phyloP scores from a whole-genome alignment of 2,113 vertebrate genomes.

The Saimiri boliviensis region DNA sequence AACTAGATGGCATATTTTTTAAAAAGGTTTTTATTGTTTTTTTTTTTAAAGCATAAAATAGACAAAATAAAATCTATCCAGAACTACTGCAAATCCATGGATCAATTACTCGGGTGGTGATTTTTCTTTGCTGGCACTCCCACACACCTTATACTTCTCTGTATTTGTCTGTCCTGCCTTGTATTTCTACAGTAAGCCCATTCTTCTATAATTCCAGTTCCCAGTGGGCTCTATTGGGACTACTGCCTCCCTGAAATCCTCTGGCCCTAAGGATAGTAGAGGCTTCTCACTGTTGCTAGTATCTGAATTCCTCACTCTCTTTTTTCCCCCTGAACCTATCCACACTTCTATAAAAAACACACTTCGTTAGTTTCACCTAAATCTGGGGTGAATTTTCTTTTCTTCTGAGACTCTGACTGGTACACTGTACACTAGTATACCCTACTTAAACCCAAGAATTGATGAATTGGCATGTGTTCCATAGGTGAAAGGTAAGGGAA shows the following conservation, averaged over 20 bases:
- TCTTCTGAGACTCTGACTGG: background rate
- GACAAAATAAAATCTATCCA: background rate
- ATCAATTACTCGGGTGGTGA: background rate
- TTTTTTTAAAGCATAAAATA: background rate
- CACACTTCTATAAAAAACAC: background rate
- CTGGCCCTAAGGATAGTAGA: fast-evolving
- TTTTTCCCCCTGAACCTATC: fast-evolving
- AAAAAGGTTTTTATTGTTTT: no score
- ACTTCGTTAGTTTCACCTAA: background rate
- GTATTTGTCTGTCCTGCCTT: fast-evolving
- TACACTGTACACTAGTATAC: background rate
- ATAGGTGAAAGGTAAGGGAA: background rate
- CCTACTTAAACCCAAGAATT: background rate
- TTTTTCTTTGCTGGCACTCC: background rate
- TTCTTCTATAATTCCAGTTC: background rate
- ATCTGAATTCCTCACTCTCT: background rate
- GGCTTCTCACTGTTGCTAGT: background rate
- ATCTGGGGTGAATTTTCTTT: background rate
- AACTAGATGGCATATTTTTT: no score
- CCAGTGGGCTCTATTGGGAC: background rate
- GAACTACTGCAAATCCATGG: background rate
- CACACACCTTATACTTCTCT: fast-evolving
- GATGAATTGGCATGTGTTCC: background rate
- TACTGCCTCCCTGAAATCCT: background rate
- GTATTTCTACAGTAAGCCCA: fast-evolving